Evolutionary conservation across 1,140 invertebrate genomes (phyloP), one percentile per base, ranked within the genome.

Genomic region (Riptortus pedestris): DNA sequence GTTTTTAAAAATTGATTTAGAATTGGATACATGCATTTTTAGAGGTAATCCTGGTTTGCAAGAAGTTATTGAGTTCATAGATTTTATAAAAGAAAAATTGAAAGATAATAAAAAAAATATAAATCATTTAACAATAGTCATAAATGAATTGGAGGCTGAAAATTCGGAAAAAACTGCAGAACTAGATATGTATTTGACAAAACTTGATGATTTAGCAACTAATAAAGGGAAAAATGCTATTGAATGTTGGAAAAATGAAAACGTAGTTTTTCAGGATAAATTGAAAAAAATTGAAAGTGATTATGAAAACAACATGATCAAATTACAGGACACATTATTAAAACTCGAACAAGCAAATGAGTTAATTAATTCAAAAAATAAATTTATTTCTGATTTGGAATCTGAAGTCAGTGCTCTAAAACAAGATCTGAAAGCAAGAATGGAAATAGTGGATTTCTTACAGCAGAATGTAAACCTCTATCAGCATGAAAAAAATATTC

Each of bases 401-500:
- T 4, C 22, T 1, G 51, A 55, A 24, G 24, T 55, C 2, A 24
- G 12, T 16, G 14, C 14, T 9, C 24, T 55, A 26, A 55, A 2
- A 24, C 20, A 55, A 7, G 51, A 55, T 5, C 7, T 5, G 7
- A 27, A 2, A 55, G 51, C 22, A 55, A 55, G 26, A 2, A 20
- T 55, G 22, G 20, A 55, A 2, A 9, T 55, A 26, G 24, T 55
- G 3, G 51, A 55, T 14, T 24, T 3, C 45, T 33, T 64, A 3
- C 28, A 64, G 27, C 64, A 65, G 29, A 61, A 45, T 33, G 45
- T 65, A 14, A 45, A 59, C 16, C 45, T 65, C 58, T 65, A 47
- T 47, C 58, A 65, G 24, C 64, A 65, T 55, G 64, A 65, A 65
- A 65, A 65, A 61, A 31, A 27, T 38, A 61, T 65, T 22, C 43